Evolutionary conservation across 2,888 invertebrate genomes (phyloP).

Genomic region (Hofmannophila pseudospretella): DNA sequence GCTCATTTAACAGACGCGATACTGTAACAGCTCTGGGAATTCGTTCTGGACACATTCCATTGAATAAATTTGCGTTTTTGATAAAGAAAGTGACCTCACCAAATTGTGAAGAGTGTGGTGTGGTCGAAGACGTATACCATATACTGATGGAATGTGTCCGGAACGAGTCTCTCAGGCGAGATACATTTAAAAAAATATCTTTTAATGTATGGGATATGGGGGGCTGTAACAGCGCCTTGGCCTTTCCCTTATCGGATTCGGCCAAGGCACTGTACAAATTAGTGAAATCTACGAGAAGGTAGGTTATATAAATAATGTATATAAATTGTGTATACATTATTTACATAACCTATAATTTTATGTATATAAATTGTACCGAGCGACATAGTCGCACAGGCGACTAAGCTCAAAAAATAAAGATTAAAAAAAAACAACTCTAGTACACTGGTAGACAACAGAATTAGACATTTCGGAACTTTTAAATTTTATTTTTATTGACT

Average conservation of each 20-base stretch:
- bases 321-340: too few relatives aligned
- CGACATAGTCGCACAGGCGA: too few relatives aligned
- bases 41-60: background rate
- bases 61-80: slow-evolving; percentile 1
- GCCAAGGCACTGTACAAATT: background rate
- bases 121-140: slow-evolving; percentile 1
- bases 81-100: background rate
- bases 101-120: background rate
- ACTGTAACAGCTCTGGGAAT: background rate
- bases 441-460: too few relatives aligned
- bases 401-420: too few relatives aligned
- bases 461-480: too few relatives aligned
- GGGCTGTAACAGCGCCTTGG: background rate
- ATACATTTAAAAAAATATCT: background rate
- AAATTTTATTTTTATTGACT: too few relatives aligned
- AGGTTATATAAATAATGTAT: too few relatives aligned
- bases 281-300: background rate
- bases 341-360: too few relatives aligned
- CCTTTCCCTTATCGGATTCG: background rate
- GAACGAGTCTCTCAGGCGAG: background rate
- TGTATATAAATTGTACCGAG: too few relatives aligned
- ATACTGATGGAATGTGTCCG: slow-evolving; percentile 1
- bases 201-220: background rate
- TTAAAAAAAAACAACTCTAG: too few relatives aligned
- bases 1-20: background rate